Conservation (phyloP, 2,113 vertebrate genomes). For the Lota lota region DNA sequence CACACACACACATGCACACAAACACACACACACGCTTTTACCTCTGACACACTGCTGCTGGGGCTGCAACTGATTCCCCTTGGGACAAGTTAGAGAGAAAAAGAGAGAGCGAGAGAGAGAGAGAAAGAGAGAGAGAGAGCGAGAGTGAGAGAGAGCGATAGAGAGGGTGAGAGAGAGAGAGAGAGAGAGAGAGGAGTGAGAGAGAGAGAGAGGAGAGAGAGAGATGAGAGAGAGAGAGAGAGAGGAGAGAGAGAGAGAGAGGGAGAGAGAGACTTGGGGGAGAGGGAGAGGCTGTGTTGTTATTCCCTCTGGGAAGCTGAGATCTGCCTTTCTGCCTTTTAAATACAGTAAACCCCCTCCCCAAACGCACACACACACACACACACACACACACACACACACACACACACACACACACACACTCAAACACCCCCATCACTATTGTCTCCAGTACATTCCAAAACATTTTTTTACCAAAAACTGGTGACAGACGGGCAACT, state of each 20-base stretch:
- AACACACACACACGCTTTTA: constrained; percentile 21
- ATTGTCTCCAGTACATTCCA: too few species aligned
- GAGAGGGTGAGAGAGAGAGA: constrained; percentile 8
- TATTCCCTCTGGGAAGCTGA: constrained; percentile 58
- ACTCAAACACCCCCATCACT: too few species aligned
- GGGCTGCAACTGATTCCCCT: constrained; percentile 43
- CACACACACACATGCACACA: too few species aligned
- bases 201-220: not conserved
- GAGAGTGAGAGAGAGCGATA: not conserved
- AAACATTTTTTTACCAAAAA: too few species aligned
- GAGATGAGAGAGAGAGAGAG: constrained; percentile 6
- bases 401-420: too few species aligned
- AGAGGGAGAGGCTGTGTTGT: constrained; percentile 22
- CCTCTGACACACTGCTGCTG: constrained; percentile 34
- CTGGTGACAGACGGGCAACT: too few species aligned
- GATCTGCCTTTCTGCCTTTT: constrained; percentile 25
- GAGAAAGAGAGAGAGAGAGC: constrained; percentile 2
- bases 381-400: too few species aligned
- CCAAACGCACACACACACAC: not conserved
- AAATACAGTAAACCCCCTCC: not conserved
- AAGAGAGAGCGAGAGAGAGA: not conserved
- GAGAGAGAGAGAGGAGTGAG: constrained; percentile 4
- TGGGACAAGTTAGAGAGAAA: constrained; percentile 15
- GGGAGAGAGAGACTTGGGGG: constrained; percentile 14
- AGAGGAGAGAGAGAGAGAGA: not conserved